phyloP scores from a whole-genome alignment of 1,140 invertebrate species.

The Plectus sambesii region DNA sequence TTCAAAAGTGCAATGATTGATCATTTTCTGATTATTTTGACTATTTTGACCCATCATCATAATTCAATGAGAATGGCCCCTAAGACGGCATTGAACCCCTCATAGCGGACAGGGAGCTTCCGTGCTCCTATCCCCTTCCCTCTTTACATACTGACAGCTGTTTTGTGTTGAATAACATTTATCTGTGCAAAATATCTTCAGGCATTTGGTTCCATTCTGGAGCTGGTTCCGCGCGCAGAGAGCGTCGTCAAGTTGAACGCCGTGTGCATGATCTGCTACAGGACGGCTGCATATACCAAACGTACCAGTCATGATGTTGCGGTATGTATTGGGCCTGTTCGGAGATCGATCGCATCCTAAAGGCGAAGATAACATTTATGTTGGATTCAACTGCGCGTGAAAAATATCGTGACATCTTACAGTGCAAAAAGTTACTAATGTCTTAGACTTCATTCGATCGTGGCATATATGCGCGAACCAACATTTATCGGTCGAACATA shows the following conservation, averaged over 20 bases:
- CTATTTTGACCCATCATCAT: slow-evolving; percentile 3
- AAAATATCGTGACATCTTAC: too few relatives aligned
- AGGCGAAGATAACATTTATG: slow-evolving; percentile 28
- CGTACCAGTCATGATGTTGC: slow-evolving; percentile 51
- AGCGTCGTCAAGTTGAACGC: slow-evolving; percentile 56
- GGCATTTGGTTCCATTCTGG: slow-evolving; percentile 55
- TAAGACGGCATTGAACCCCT: slow-evolving; percentile 14
- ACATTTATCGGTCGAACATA: too few relatives aligned
- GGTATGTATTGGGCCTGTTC: slow-evolving; percentile 45
- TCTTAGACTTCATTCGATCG: slow-evolving; percentile 7
- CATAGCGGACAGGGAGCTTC: too few relatives aligned
- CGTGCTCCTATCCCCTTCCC: too few relatives aligned
- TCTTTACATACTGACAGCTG: too few relatives aligned
- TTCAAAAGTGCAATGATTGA: too few relatives aligned
- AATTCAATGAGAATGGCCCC: slow-evolving; percentile 2
- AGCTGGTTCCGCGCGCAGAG: slow-evolving; percentile 58
- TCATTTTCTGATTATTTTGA: background rate
- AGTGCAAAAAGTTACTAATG: slow-evolving; percentile 7
- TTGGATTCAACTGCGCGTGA: too few relatives aligned
- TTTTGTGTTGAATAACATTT: too few relatives aligned
- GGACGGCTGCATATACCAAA: slow-evolving; percentile 56
- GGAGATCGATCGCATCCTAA: slow-evolving; percentile 19
- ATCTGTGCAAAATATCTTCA: too few relatives aligned
- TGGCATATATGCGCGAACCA: too few relatives aligned
- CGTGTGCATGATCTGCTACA: slow-evolving; percentile 56